Base-by-base conservation (phyloP, 1,140 invertebrate species). In the Eumeta japonica region DNA sequence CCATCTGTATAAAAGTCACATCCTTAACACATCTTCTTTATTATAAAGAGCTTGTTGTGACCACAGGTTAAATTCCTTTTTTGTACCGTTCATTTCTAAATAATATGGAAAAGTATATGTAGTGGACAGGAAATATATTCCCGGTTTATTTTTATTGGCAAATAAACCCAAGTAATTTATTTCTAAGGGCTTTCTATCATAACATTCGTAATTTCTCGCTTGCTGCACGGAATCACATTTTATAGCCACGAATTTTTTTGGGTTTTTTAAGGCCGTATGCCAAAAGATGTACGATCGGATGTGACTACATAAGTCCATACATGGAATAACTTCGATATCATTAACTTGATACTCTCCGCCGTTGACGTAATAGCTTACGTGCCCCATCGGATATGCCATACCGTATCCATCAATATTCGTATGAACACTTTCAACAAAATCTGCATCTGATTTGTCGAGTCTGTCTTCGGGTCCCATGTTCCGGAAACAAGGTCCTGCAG, bases 351-450 rank as follows among this genome's bases (percentile, higher is more conserved):
- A 50, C 37, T 78, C 74, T 1, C 86, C 86, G 1, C 86, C 87
- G 46, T 89, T 89, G 0, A 87, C 77, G 47, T 87, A 89, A 53
- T 86, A 84, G 59, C 86, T 84, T 1, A 82, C 79, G 55, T 87
- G 81, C 0, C 85, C 87, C 1, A 81, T 61, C 0, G 78, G 79
- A 28, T 79, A 77, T 1, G 79, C 63, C 51, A 85, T 85, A 0
- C 86, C 87, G 43, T 80, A 83, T 7, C 77, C 80, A 2, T 81
- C 81, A 2, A 83, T 83, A 51, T 85, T 88, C 0, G 84, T 86
- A 41, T 81, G 78, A 39, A 88, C 76, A 1, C 82, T 62, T 43
- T 87, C 84, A 0, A 70, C 61, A 18, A 67, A 62, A 30, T 68
- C 62, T 0, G 62, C 67, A 28, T 70, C 67, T 7, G 39, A 45